These are phyloP conservation scores for Intellagama lesueurii DNA, from an alignment of 2,797 vertebrate genomes.

Conservation along the genomic window DNA sequence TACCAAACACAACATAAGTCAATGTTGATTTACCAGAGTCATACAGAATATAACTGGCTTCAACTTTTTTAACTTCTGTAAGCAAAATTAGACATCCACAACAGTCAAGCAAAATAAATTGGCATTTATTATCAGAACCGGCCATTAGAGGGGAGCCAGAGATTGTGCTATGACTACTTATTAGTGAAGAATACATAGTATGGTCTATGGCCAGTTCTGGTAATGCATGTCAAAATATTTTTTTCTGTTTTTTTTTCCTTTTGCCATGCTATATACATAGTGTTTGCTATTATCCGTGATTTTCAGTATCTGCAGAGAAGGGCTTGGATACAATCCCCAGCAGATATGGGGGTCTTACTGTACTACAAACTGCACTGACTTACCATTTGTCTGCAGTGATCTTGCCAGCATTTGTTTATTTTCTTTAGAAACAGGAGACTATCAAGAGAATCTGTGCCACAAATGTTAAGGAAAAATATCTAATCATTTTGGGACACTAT, in stretches of 20 bases:
- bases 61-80: background rate
- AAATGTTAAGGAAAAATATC: conserved; percentile 74
- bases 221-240: no score
- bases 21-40: background rate
- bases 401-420: conserved; percentile 80
- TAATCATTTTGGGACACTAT: conserved; percentile 21
- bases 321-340: no score
- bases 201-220: no score
- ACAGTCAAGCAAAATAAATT: background rate
- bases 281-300: no score
- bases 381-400: conserved; percentile 86
- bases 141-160: no score
- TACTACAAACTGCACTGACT: conserved; percentile 53
- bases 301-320: no score
- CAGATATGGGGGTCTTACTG: no score
- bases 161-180: no score
- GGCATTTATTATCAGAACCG: background rate
- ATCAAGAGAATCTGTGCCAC: conserved; percentile 91
- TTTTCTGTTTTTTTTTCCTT: no score
- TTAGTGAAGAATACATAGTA: no score
- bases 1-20: background rate
- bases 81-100: background rate
- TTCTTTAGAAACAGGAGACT: conserved; percentile 87
- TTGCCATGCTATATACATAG: no score
- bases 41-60: background rate